Percentiles rank a stretch among this genome's conserved stretches.
phyloP scores from a whole-genome alignment of 2,113 vertebrate genomes.

The Syrrhaptes paradoxus region DNA sequence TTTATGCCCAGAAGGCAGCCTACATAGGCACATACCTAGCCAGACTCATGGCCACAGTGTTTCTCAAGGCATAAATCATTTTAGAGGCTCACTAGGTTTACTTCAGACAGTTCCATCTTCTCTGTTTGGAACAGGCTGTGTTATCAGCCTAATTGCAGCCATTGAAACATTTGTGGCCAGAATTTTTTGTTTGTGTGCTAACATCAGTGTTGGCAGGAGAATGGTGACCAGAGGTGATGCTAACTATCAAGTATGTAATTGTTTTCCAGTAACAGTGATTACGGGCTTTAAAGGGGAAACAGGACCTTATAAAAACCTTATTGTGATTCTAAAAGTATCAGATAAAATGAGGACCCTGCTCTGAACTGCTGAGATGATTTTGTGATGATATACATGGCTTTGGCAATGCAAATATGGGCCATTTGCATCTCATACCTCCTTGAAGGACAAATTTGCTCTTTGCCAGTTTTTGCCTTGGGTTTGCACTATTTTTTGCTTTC shows the following conservation, averaged over 20 bases:
- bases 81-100: neutral
- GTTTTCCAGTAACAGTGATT: neutral
- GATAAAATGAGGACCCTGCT: neutral
- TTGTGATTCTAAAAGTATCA: neutral
- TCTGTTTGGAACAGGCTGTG: neutral
- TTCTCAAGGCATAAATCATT: neutral
- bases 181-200: neutral
- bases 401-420: neutral
- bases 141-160: neutral
- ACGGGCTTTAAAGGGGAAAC: neutral
- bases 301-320: neutral
- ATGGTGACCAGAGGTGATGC: neutral
- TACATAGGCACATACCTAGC: accelerated
- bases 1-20: neutral
- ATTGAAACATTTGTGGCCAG: neutral
- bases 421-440: neutral
- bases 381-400: neutral
- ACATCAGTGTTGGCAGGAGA: neutral
- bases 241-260: neutral
- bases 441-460: neutral
- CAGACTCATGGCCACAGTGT: neutral
- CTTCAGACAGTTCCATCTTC: neutral
- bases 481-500: neutral
- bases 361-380: neutral
- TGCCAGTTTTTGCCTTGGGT: neutral